A percentile compares a stretch with the other conserved stretches of the same genome.
phyloP scores from a whole-genome alignment of 2,888 invertebrate species.

The Parnassius orleans region DNA sequence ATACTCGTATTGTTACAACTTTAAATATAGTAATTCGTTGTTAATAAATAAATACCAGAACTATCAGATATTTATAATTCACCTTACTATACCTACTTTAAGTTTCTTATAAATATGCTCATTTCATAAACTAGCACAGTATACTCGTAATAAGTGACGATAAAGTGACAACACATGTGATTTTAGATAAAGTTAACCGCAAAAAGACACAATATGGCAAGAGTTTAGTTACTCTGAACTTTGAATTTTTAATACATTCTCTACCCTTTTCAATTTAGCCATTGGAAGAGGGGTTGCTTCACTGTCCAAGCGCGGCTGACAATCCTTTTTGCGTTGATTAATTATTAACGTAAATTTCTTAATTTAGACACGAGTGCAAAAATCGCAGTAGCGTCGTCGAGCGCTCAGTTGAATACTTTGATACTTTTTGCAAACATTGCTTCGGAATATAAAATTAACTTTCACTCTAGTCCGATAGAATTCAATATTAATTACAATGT shows the following conservation, averaged over 20 bases:
- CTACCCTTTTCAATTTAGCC: slow-evolving; percentile 78
- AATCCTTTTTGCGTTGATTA: slow-evolving; percentile 76
- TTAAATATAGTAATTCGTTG: too few species aligned
- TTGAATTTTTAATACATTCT: slow-evolving; percentile 72
- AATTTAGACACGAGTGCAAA: slow-evolving; percentile 69
- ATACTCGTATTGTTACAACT: too few species aligned
- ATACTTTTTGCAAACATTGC: too few species aligned
- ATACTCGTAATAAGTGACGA: too few species aligned
- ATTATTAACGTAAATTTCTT: slow-evolving; percentile 77
- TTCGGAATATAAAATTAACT: too few species aligned
- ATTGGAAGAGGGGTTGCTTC: slow-evolving; percentile 71
- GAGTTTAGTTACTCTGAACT: slow-evolving; percentile 54
- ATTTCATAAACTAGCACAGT: too few species aligned
- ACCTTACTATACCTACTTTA: too few species aligned
- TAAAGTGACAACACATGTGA: slow-evolving; percentile 28
- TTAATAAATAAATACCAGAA: too few species aligned
- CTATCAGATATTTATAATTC: too few species aligned
- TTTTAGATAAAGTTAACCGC: slow-evolving; percentile 44
- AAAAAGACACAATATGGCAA: slow-evolving; percentile 29
- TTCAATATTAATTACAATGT: too few species aligned
- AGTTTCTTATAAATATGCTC: too few species aligned
- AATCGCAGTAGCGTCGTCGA: slow-evolving; percentile 44
- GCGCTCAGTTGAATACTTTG: slow-evolving; percentile 29
- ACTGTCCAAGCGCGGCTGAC: slow-evolving; percentile 74
- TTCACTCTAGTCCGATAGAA: too few species aligned